Base-by-base conservation (phyloP, 1,140 invertebrate species). In the Drosophila pachea region DNA sequence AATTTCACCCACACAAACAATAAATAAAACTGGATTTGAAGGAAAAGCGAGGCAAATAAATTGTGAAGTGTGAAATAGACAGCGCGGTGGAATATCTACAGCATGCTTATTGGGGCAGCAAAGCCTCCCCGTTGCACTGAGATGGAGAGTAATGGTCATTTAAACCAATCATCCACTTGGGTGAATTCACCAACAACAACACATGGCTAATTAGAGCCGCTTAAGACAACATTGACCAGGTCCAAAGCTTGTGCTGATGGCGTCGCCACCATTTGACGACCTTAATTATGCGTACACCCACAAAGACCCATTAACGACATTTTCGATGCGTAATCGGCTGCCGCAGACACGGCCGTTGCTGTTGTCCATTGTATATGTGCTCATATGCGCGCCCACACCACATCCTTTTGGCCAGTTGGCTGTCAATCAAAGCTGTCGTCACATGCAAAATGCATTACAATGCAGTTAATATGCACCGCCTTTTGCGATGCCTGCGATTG, bases 281-380 rank as follows among this genome's bases (percentile, higher is more conserved):
- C 79, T 86, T 86, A 84, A 84, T 86, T 84, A 84, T 84, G 81
- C 79, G 79, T 74, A 74, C 81, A 59, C 66, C 50, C 55, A 59
- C 66, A 61, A 68, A 68, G 63, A 16, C 59, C 79, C 79, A 81
- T 84, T 84, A 84, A 81, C 86, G 77, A 48, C 76, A 76, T 81
- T 86, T 84, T 65, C 79, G 54, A 48, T 76, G 33, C 53, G 22
- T 22, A 49, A 31, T 29, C 62, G 48, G 47, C 56, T 67, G 64
- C 38, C 29, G 16, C 7, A 16, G 64, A 67, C 65, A 61, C 22
- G 5, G 7, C 40, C 14, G n/a, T 47, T 47, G 14, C 7, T 47
- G 43, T n/a, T 49, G 47, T 29, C 2, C 36, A 40, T 29, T 6
- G 35, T 9, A 35, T 29, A 35, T 29, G 22, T 47, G 14, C 14